These are phyloP conservation scores for Zapornia atra DNA, from an alignment of 2,113 vertebrate species.

Conservation along the genomic window DNA sequence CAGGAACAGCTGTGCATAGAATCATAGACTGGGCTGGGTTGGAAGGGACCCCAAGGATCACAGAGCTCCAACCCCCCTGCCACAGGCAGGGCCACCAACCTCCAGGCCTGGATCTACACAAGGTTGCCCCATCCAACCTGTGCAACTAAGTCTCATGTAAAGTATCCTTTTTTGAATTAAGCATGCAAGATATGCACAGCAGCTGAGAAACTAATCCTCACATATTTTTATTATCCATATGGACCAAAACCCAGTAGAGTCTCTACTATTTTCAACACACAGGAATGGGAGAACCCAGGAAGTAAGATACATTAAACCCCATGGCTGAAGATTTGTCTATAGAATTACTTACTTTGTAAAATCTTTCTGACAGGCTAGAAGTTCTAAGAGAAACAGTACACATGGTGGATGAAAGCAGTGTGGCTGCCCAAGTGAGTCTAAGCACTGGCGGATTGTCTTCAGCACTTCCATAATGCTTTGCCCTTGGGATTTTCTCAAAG, in stretches of 20 bases:
- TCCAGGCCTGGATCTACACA: too few species aligned
- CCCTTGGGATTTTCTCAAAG: slow-evolving; percentile 89
- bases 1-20: too few species aligned
- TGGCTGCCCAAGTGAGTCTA: slow-evolving; percentile 85
- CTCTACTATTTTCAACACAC: neutral
- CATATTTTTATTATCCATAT: neutral
- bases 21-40: too few species aligned
- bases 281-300: neutral
- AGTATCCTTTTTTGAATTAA: too few species aligned
- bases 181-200: too few species aligned
- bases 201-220: neutral
- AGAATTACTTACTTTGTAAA: slow-evolving; percentile 87
- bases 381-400: slow-evolving; percentile 92
- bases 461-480: slow-evolving; percentile 86
- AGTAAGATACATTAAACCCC: neutral
- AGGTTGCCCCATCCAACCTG: too few species aligned
- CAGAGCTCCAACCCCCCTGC: too few species aligned
- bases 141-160: too few species aligned
- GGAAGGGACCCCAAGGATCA: too few species aligned
- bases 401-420: slow-evolving; percentile 91
- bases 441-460: slow-evolving; percentile 84
- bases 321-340: neutral
- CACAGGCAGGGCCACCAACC: too few species aligned
- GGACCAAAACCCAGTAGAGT: neutral
- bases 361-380: slow-evolving; percentile 94